Conservation (phyloP, 2,797 vertebrate species). For the Mormyrops boulengeri region DNA sequence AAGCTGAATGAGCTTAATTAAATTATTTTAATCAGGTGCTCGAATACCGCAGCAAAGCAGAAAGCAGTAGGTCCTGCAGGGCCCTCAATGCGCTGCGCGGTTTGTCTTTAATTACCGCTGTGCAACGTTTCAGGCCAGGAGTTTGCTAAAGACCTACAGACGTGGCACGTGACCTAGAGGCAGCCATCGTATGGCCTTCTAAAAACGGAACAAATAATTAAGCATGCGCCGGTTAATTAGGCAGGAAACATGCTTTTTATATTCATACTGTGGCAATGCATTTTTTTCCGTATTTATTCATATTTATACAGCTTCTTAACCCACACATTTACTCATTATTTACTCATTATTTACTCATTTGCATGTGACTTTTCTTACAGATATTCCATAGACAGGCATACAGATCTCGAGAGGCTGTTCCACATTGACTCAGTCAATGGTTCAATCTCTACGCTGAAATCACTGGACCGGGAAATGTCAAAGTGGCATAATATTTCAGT, state of each 20-base stretch:
- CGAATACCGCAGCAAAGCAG: neutral
- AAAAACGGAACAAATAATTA: neutral
- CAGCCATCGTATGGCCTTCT: neutral
- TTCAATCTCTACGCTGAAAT: conserved; percentile 67
- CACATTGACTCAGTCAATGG: conserved; percentile 72
- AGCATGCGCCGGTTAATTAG: neutral
- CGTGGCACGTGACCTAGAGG: neutral
- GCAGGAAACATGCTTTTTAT: neutral
- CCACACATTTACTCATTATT: neutral
- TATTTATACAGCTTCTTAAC: neutral
- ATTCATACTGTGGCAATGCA: neutral
- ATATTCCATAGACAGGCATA: conserved; percentile 71
- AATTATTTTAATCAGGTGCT: conserved; percentile 14
- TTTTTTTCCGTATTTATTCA: neutral
- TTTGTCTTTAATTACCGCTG: neutral
- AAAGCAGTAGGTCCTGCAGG: neutral
- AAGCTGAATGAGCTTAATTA: conserved; percentile 10
- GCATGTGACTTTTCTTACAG: conserved; percentile 41
- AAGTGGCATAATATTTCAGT: conserved; percentile 78
- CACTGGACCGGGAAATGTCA: conserved; percentile 71
- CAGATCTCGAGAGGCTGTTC: conserved; percentile 69
- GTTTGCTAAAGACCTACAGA: neutral
- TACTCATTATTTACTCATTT: neutral
- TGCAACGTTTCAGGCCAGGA: neutral
- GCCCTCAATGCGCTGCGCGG: neutral